Evolutionary conservation across 2,888 invertebrate genomes (phyloP), one percentile per base, ranked within the genome.

Genomic region (Orthosia gracilis): DNA sequence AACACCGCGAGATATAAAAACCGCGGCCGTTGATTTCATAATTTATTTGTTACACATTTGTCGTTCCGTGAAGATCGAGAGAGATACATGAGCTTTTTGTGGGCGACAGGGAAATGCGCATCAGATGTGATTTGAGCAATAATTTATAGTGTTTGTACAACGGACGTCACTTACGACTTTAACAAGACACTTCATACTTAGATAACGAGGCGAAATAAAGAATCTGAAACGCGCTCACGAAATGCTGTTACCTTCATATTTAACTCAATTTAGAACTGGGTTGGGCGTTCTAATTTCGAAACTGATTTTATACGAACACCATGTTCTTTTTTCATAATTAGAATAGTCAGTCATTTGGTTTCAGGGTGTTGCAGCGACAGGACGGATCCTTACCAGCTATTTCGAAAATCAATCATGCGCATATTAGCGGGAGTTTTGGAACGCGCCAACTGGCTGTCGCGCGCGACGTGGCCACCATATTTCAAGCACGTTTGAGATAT

Each of bases 31-130:
- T 96, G 96, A 96, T 96, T 96, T 96, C 93, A 96, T 96, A 96
- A 96, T 96, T 96, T 96, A 96, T 96, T 95, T 96, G 96, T 96
- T 94, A 96, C 96, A 96, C 95, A 96, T 96, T 96, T 96, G 96
- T 96, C 96, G 96, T 96, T 94, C 94, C 96, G 95, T 96, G 96
- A 96, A 96, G 96, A 96, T 96, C 94, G 91, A 91, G 93, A 90
- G 90, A 95, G 95, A 96, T 96, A 96, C 95, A 95, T 94, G 93
- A 91, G 94, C 94, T 95, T 96, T 96, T 96, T 96, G 95, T 94
- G 90, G 92, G 85, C 92, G 92, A 92, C 93, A 93, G 93, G 92
- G 94, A 93, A 95, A 94, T 94, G 93, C 93, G 93, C 94, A 94
- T 95, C 95, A 94, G 92, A 95, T 95, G 95, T 96, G 96, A 96